Base-by-base conservation (phyloP, 92 coral and sea anemone genomes). In the Porites lobata region DNA sequence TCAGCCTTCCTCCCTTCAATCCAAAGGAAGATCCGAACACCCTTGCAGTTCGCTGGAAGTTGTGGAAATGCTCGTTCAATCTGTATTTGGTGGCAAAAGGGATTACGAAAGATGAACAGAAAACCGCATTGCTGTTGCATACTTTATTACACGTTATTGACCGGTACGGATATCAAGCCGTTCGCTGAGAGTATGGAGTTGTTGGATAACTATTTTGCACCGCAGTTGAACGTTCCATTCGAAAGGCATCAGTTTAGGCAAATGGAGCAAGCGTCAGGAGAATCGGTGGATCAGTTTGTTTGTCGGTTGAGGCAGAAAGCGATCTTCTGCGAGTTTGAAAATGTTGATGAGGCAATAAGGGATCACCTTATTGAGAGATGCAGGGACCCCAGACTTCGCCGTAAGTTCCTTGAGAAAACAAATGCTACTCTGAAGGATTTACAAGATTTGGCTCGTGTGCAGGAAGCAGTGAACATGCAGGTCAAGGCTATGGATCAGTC, bases 331-430 rank as follows among this genome's bases (percentile, higher is more conserved):
- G 90, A 90, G 56, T 93, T 92, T 80, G 76, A 50, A 9, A 81
- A 81, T 18, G 85, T 79, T 52, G 91, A 89, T 38, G 95, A 92
- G 50, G 61, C 88, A 22, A 93, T 93, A 19, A 54, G 94, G 64
- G 94, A 94, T 71, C 93, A 94, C 74, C 53, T 92, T 47, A 94
- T 89, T 58, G 95, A 92, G 73, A 91, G 71, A 69, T 94, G 95
- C 75, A 65, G 67, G 20, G 80, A 81, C 26, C 67, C 86, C 13
- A 72, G 67, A 21, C 86, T 92, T 18, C 70, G 96, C 15, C 78
- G 86, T 19, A 93, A 91, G 56, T 88, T 93, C 15, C 75, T 94
- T 63, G 93, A 94, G 83, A 85, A 81, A 78, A 72, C 83, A 12
- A 78, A 79, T 26, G 89, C 83, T 78, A 75, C 71, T 18, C 22